Conservation (phyloP, 2,113 vertebrate species). For the Pseudonaja textilis region DNA sequence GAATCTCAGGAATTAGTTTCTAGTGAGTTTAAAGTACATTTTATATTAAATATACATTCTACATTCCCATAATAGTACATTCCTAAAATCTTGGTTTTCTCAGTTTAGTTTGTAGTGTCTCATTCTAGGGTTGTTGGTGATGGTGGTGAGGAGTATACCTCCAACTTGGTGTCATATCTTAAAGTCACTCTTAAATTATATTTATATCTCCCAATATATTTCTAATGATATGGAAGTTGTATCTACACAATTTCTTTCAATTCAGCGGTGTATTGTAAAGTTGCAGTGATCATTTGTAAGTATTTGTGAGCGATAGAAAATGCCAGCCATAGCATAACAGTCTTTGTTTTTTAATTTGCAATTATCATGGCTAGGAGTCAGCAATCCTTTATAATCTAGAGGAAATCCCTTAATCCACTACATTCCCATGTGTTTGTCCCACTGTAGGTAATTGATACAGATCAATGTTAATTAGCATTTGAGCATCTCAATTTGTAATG, state of each 20-base stretch:
- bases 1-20: conserved; percentile 58
- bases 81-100: background rate
- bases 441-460: background rate
- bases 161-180: conserved; percentile 2
- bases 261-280: background rate
- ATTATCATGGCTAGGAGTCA: background rate
- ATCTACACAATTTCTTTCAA: background rate
- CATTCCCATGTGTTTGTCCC: background rate
- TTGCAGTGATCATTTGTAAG: background rate
- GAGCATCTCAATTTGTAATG: background rate
- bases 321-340: background rate
- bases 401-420: background rate
- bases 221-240: background rate
- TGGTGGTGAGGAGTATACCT: background rate
- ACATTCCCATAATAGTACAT: background rate
- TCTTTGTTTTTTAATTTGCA: background rate
- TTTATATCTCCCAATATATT: background rate
- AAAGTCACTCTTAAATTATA: background rate
- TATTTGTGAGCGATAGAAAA: background rate
- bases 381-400: background rate
- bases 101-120: background rate
- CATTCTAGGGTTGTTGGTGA: background rate
- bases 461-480: background rate
- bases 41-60: background rate
- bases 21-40: conserved; percentile 55